Evolutionary conservation across 2,113 vertebrate genomes (phyloP).

Genomic region (Callipepla squamata): DNA sequence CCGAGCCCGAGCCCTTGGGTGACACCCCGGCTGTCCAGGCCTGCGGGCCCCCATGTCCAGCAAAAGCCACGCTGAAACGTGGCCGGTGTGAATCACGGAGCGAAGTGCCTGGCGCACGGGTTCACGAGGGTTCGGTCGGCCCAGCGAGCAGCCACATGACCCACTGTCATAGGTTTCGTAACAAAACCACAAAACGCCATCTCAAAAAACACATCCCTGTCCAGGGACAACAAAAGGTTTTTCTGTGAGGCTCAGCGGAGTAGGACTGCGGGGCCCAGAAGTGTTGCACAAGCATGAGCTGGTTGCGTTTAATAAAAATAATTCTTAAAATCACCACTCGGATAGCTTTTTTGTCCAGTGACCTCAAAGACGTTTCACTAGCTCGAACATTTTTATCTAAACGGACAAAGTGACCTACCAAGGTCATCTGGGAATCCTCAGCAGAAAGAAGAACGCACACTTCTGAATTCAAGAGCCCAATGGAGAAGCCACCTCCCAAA

Average conservation of each 20-base stretch:
- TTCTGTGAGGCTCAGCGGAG: not conserved
- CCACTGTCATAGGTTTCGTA: slow-evolving; percentile 43
- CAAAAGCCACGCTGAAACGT: not conserved
- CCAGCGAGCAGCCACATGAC: slow-evolving; percentile 52
- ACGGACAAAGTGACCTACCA: slow-evolving; percentile 15
- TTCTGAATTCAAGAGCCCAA: not conserved
- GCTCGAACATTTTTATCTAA: slow-evolving; percentile 15
- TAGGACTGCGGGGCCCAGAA: not conserved
- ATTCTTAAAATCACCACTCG: slow-evolving; percentile 23
- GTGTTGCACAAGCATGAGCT: slow-evolving; percentile 41
- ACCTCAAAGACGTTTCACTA: slow-evolving; percentile 30
- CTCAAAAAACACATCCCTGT: slow-evolving; percentile 54
- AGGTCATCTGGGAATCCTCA: not conserved
- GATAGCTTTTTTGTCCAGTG: not conserved
- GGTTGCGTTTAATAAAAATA: slow-evolving; percentile 55
- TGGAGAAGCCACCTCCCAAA: not conserved
- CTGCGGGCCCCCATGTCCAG: not conserved
- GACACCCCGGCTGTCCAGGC: not conserved
- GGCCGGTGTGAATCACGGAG: slow-evolving; percentile 16
- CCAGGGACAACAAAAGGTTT: slow-evolving; percentile 50
- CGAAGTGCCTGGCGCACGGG: not conserved
- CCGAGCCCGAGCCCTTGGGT: not conserved
- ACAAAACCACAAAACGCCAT: slow-evolving; percentile 58
- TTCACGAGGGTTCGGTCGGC: slow-evolving; percentile 37
- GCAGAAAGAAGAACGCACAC: not conserved